Evolutionary conservation across 2,113 vertebrate species (phyloP).

Genomic region (Myanophis thanlyinensis): DNA sequence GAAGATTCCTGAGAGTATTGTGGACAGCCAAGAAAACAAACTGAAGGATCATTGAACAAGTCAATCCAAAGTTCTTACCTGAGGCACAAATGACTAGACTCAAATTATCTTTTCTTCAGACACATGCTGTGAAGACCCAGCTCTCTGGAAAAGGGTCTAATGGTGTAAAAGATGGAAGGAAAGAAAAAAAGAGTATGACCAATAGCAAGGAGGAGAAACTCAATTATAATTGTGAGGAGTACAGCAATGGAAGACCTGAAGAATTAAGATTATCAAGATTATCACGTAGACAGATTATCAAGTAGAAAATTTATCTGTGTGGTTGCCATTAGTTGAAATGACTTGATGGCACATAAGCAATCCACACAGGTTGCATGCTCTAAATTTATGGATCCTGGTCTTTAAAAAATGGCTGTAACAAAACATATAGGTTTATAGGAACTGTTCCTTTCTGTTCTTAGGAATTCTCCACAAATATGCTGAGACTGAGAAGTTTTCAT

Average conservation of each 20-base stretch:
- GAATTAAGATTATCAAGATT: not conserved
- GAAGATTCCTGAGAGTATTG: not conserved
- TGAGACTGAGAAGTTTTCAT: constrained; percentile 63
- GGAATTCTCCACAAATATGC: constrained; percentile 53
- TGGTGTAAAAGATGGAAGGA: not conserved
- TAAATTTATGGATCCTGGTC: not conserved
- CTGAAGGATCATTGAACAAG: not conserved
- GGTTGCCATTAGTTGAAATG: not conserved
- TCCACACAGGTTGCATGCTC: not conserved
- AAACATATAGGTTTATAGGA: constrained; percentile 28
- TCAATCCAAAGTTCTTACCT: not conserved
- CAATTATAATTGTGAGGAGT: not conserved
- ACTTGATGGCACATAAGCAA: not conserved
- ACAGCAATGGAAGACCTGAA: not conserved
- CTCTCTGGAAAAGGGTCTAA: not conserved
- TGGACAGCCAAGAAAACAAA: not conserved
- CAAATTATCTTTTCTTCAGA: not conserved
- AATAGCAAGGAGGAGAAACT: not conserved
- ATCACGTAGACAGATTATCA: not conserved
- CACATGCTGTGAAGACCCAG: not conserved
- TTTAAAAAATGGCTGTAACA: constrained; percentile 24
- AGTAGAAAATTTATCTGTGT: not conserved
- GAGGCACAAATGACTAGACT: not conserved
- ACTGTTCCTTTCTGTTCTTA: constrained; percentile 39
- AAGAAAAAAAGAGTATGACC: not conserved